Evolutionary conservation across 2,888 invertebrate species (phyloP).

Genomic region (Lissocephala sabroskyi): DNA sequence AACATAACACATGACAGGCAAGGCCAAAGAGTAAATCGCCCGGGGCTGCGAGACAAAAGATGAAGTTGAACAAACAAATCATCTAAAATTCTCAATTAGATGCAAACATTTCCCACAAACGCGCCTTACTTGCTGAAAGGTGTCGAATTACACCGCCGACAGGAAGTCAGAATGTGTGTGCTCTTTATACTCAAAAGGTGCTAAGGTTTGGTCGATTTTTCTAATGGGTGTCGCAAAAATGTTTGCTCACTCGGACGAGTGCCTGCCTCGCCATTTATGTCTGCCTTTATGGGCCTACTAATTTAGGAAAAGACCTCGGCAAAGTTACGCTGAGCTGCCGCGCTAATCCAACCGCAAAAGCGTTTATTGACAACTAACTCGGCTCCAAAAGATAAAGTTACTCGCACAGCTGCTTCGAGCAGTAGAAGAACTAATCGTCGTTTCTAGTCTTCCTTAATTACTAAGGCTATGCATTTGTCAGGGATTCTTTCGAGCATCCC

Average conservation of each 20-base stretch:
- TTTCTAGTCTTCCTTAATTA: no score
- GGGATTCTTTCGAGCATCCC: no score
- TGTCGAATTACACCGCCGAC: constrained; percentile 46
- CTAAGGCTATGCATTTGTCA: no score
- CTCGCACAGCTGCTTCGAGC: no score
- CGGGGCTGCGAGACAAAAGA: constrained; percentile 53
- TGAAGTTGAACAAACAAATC: constrained; percentile 56
- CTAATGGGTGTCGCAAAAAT: constrained; percentile 55
- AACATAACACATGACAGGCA: constrained; percentile 23
- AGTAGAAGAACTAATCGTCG: no score
- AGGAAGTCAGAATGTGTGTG: constrained; percentile 15
- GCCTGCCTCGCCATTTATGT: constrained; percentile 22
- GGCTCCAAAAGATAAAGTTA: no score
- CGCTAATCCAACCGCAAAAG: no score
- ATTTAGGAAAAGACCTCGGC: no score
- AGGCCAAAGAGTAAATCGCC: constrained; percentile 52
- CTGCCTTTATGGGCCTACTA: constrained; percentile 11
- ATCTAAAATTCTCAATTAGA: constrained; percentile 68
- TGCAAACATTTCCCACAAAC: constrained; percentile 28
- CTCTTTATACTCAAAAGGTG: constrained; percentile 3
- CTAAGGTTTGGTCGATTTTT: constrained; percentile 38
- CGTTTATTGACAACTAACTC: no score
- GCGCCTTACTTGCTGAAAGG: constrained; percentile 30
- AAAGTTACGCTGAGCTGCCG: no score
- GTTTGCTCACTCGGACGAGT: constrained; percentile 45